A percentile compares a stretch with the other conserved stretches of the same genome.
Evolutionary conservation across 53 echinoderm and acorn worm genomes (phyloP).

Genomic region (Pentamera pediparva): DNA sequence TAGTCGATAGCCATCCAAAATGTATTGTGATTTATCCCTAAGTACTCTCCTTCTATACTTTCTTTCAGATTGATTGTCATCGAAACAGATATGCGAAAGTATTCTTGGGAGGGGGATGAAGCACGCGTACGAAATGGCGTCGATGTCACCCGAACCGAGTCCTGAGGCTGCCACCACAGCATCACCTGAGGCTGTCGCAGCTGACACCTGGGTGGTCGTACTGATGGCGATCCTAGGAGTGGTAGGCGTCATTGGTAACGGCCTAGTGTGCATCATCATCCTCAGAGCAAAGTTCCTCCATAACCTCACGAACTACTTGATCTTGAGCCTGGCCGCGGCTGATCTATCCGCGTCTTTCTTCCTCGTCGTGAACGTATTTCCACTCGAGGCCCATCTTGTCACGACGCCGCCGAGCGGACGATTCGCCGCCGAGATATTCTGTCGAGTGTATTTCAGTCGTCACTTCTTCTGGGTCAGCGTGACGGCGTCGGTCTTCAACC

Average conservation of each 20-base stretch:
- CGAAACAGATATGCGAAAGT: too few relatives aligned
- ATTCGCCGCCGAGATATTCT: constrained; percentile 73
- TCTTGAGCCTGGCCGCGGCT: constrained; percentile 78
- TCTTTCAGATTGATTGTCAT: too few relatives aligned
- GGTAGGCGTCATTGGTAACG: constrained; percentile 81
- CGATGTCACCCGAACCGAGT: too few relatives aligned
- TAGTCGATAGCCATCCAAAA: too few relatives aligned
- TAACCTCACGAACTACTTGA: constrained; percentile 91
- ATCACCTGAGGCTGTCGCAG: too few relatives aligned
- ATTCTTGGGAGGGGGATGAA: too few relatives aligned
- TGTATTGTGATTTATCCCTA: too few relatives aligned
- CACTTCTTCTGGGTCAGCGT: constrained; percentile 89
- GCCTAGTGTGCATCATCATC: constrained; percentile 75
- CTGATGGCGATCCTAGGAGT: constrained; percentile 71
- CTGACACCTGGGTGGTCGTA: constrained; percentile 64
- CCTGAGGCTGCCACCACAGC: too few relatives aligned
- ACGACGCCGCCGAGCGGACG: constrained; percentile 33
- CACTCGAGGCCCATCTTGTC: constrained; percentile 48
- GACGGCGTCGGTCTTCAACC: constrained; percentile 90
- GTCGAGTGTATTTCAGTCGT: constrained; percentile 65
- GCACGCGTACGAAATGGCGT: too few relatives aligned
- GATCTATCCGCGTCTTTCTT: constrained; percentile 77
- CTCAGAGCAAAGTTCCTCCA: constrained; percentile 78
- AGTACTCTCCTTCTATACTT: too few relatives aligned
- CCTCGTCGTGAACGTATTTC: constrained; percentile 75